Evolutionary conservation across 1,140 invertebrate genomes (phyloP), one percentile per base, ranked within the genome.

Genomic region (Calliopsis andreniformis): DNA sequence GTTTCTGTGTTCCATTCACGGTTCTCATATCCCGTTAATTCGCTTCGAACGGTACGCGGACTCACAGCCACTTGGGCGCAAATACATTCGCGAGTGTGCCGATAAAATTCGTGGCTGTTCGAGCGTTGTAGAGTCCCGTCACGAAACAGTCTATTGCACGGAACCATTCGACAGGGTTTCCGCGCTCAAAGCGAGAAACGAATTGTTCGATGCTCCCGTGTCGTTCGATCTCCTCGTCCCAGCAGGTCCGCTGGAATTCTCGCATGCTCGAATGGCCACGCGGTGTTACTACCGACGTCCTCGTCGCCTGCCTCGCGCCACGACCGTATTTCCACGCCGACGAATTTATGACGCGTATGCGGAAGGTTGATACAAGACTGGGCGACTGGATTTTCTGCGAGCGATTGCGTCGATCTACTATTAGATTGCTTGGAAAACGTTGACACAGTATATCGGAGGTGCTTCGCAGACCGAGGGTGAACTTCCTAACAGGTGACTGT

Each of bases 31-130:
- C 43, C 18, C 20, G 55, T 61, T 76, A 76, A 76, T 76, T 76
- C 43, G 35, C 43, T 47, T 28, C 63, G 39, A 64, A 73, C 18
- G 25, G 18, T 47, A 62, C 25, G 23, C 23, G 10, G 6, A 39
- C 12, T 18, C 12, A 14, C 32, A 32, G 16, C 8, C 8, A 20
- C 45, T 3, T 61, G 10, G 32, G 30, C 12, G 14, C 67, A 32
- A 2, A 5, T 16, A 23, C 5, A 0, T 14, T 1, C 30, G 25
- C 12, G 42, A 12, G 32, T 43, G 12, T 6, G 23, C 23, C 76
- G 66, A 77, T 69, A 68, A 53, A 76, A 80, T 63, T 68, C 62
- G 30, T 58, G 68, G 42, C 66, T 78, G 61, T 63, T 68, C 28
- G 16, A 72, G 47, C 61, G 79, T 77, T 76, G 63, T 25, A 56